Conservation (phyloP, 2,113 vertebrate genomes). For the Ramphastos sulfuratus region DNA sequence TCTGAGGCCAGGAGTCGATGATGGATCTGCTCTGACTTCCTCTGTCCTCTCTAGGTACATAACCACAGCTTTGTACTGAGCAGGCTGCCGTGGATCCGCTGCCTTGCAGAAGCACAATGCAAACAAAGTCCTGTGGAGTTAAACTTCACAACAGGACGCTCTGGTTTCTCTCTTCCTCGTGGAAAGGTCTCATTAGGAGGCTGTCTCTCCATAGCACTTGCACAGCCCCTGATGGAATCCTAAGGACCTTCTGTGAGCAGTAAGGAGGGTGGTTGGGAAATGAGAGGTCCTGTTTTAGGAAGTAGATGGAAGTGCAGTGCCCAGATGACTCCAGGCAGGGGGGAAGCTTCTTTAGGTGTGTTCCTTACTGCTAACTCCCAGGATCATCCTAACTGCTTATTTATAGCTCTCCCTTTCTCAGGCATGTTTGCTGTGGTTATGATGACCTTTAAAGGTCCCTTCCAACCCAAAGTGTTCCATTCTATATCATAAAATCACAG, state of each 20-base stretch:
- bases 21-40: too few species aligned
- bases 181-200: background rate
- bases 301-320: background rate
- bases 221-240: fast-evolving
- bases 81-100: too few species aligned
- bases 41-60: too few species aligned
- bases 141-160: too few species aligned
- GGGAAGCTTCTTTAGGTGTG: background rate
- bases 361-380: background rate
- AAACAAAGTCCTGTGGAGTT: too few species aligned
- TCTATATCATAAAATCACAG: too few species aligned
- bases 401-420: background rate
- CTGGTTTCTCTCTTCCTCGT: background rate
- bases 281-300: background rate
- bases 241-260: fast-evolving
- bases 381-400: background rate
- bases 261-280: background rate
- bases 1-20: too few species aligned
- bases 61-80: too few species aligned
- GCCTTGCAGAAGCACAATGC: too few species aligned
- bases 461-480: too few species aligned
- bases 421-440: background rate
- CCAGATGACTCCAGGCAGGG: too few species aligned
- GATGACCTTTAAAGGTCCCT: too few species aligned
- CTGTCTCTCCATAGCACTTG: background rate